Percentiles rank a stretch among this genome's conserved stretches.
Evolutionary conservation across 2,113 vertebrate species (phyloP).

Genomic region (Corvus hawaiiensis): DNA sequence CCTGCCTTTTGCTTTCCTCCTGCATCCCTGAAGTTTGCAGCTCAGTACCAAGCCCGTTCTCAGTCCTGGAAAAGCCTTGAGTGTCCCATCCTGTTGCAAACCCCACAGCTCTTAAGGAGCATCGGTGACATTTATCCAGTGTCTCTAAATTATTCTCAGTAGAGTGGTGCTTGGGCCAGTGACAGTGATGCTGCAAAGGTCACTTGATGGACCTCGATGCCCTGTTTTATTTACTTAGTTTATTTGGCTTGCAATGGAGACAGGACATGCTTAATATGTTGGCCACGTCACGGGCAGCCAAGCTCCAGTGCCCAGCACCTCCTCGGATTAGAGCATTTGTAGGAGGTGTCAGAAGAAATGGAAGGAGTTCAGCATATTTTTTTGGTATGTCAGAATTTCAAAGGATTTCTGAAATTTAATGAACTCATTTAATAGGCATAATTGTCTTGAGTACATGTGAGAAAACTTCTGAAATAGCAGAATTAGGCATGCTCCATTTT

Average conservation of each 20-base stretch:
- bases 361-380: conserved; percentile 23
- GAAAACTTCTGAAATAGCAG: conserved; percentile 74
- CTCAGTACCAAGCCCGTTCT: neutral
- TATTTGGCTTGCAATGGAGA: neutral
- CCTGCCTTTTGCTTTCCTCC: neutral
- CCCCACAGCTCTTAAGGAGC: neutral
- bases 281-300: neutral
- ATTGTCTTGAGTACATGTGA: conserved; percentile 75
- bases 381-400: conserved; percentile 66
- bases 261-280: neutral
- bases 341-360: conserved; percentile 27
- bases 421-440: conserved; percentile 66
- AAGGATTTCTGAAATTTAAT: conserved; percentile 75
- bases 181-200: neutral
- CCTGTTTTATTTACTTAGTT: neutral
- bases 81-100: neutral
- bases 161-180: neutral
- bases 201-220: neutral
- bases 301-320: neutral
- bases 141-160: neutral
- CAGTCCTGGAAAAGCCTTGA: accelerated
- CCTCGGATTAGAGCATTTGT: neutral
- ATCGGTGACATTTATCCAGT: neutral
- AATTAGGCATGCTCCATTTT: conserved; percentile 85
- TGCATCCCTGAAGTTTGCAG: neutral